Evolutionary conservation across 2,888 invertebrate genomes (phyloP), one percentile per base, ranked within the genome.

Genomic region (Agrochola macilenta): DNA sequence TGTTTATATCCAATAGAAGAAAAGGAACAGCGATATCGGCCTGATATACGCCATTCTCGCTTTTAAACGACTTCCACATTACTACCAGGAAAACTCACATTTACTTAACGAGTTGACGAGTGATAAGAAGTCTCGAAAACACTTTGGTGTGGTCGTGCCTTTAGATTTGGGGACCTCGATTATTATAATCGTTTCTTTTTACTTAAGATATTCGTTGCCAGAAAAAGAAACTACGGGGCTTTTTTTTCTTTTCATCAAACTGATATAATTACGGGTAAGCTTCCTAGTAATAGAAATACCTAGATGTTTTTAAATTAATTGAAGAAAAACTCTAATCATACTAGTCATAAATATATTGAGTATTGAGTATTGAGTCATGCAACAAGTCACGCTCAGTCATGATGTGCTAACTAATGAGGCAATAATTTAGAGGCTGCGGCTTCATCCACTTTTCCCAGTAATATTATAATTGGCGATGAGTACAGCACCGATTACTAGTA

Each of bases 1-100:
- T 92, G 90, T 94, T 94, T 94, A 94, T 93, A 89, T 91, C 89
- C 89, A 90, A 92, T 92, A 90, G 89, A 83, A 90, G 87, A 88
- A 89, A 90, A 87, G 88, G 88, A 91, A 92, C 89, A 88, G 84
- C 90, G 78, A 90, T 92, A 91, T 90, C 84, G 83, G 83, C 70
- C 85, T 89, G 88, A 91, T 91, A 89, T 90, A 90, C 88, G 87
- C 87, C 75, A 89, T 90, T 90, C 83, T 83, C 86, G 88, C 77
- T 82, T 89, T 90, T 81, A 89, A 90, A 90, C 88, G 88, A 88
- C 87, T 85, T 86, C 80, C 76, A 76, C 76, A 76, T 80, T 73
- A 80, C 76, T 90, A 91, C 88, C 86, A 88, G 65, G 80, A 84
- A 83, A 87, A 87, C 78, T 89, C 86, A 75, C 74, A 76, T 88